Base-by-base conservation (phyloP, 64 coral and sea anemone species). In the Stichodactyla helianthus region DNA sequence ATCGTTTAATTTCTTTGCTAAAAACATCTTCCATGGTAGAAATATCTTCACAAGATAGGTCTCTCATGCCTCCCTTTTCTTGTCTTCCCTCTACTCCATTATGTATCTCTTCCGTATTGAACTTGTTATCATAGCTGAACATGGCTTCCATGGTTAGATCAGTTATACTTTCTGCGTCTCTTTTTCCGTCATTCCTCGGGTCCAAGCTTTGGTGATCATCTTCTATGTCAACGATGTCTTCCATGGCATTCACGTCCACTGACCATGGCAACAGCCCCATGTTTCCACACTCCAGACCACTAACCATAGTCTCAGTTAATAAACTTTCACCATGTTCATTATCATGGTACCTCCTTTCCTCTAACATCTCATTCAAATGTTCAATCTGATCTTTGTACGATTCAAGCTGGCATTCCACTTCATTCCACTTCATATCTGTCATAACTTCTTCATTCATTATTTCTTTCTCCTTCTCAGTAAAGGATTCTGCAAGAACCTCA, bases 381-480 rank as follows among this genome's bases (percentile, higher is more conserved):
- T 92, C 13, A 15, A 85, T 92, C 28, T 91, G 79, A 82, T 91
- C 77, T 71, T 44, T 63, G 77, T 87, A 86, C 4, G 89, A 81
- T 35, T 92, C 86, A 54, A 82, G 50, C 13, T 82, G 74, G 53
- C 77, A 50, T 77, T 26, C 84, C 18, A 92, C 77, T 65, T 92
- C 90, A 26, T 92, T 85, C 90, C 85, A 87, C 15, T 14, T 92
- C 77, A 63, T 14, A 65, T 82, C 60, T 22, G 90, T 87, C 85
- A 92, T 71, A 15, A 84, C 86, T 52, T 92, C 90, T 53, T n/a
- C 79, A 50, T 87, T 78, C 5, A 22, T 82, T 44, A 56, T 31
- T 26, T 87, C 78, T n/a, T 54, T 79, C 53, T 56, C 79, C 14
- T 62, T 25, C 1, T 91, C 84, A 14, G 25, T 59, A 14, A 64